Evolutionary conservation across 2,888 invertebrate species (phyloP), one percentile per base, ranked within the genome.

Genomic region (Dendrolimus pini): DNA sequence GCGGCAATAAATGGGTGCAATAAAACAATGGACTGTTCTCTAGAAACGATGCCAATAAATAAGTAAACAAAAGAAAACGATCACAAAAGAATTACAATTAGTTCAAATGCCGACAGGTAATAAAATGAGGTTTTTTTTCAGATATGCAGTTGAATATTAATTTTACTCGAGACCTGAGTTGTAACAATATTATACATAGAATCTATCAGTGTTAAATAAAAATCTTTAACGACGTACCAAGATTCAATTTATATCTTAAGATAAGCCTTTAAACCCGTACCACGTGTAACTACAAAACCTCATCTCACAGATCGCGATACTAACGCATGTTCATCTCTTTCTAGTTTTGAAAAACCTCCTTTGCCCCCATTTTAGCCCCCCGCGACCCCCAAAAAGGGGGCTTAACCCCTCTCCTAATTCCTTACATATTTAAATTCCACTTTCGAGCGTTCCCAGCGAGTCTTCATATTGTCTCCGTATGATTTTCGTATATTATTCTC

Each of bases 381-480:
- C 61, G 56, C 57, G 62, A 61, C 68, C 62, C 60, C 62, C 61
- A 59, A 62, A 56, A 59, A 61, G 41, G 68, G 65, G 70, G 65
- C 59, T 56, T 58, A 59, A 68, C 74, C 80, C 82, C 75, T 71
- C 82, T 82, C 89, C 89, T 90, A 89, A 90, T 89, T 89, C 89
- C 88, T 88, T 89, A 89, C 89, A 89, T 89, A 89, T 90, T 90
- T 90, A 89, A 89, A 90, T 89, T 89, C 89, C 84, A 87, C 88
- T 89, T 88, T 78, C 83, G 47, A 80, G 76, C 83, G 84, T 78
- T 74, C 74, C 77, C 69, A 68, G 12, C 70, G 82, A 78, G 84
- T 81, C 83, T 83, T 86, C 81, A 85, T 88, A 89, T 88, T 89
- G 89, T 88, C 87, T 88, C 84, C 84, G 74, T 77, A 81, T 77